phyloP scores from a whole-genome alignment of 1,140 invertebrate genomes.

The Grapholita molesta region DNA sequence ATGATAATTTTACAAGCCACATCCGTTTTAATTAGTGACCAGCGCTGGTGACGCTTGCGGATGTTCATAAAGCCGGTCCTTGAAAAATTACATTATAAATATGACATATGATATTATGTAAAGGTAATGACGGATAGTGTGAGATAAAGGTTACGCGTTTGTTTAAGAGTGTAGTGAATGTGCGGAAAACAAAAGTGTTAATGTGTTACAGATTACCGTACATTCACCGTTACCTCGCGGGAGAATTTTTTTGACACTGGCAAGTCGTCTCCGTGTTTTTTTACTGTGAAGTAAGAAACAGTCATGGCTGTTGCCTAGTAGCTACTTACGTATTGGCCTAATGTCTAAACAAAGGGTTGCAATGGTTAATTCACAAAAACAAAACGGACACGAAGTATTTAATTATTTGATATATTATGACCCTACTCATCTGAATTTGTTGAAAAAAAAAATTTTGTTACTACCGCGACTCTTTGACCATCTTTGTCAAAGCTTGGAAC shows the following conservation, averaged over 20 bases:
- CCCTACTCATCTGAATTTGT: too few relatives aligned
- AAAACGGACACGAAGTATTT: too few relatives aligned
- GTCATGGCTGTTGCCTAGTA: too few relatives aligned
- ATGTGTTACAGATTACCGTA: neutral
- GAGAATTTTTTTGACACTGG: neutral
- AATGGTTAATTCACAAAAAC: too few relatives aligned
- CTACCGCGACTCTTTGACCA: too few relatives aligned
- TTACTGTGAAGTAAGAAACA: too few relatives aligned
- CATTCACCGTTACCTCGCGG: neutral
- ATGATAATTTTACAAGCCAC: conserved; percentile 51
- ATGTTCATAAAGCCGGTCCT: conserved; percentile 7
- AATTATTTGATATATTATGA: too few relatives aligned
- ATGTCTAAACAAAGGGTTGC: too few relatives aligned
- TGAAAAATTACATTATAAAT: conserved; percentile 14
- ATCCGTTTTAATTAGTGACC: conserved; percentile 61
- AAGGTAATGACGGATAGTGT: conserved; percentile 3
- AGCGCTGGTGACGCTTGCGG: conserved; percentile 20
- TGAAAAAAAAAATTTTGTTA: too few relatives aligned
- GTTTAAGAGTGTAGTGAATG: neutral
- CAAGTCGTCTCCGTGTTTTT: neutral
- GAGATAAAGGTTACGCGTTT: neutral
- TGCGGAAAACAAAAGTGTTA: neutral
- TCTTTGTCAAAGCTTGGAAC: too few relatives aligned
- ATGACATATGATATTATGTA: conserved; percentile 26
- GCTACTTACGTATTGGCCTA: too few relatives aligned